Conservation (phyloP, 2,113 vertebrate genomes). For the Oryctolagus cuniculus region mOryCun1.1 NC_091435.1:60212501-60213000, state of each 20-base stretch:
- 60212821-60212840: not conserved
- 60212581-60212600: conserved; percentile 73
- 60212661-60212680: not conserved
- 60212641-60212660: not conserved
- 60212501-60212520: conserved; percentile 85
- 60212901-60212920: not conserved
- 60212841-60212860: not conserved
- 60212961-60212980: not conserved
- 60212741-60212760: not conserved
- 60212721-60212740: not conserved
- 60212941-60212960: not conserved
- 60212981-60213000: not conserved
- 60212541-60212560: conserved; percentile 57
- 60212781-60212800: not conserved
- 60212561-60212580: conserved; percentile 69
- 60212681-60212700: not conserved
- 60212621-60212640: not conserved
- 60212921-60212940: not conserved
- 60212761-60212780: not conserved
- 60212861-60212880: not conserved
- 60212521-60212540: conserved; percentile 77
- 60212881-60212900: not conserved
- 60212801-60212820: not conserved
- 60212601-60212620: not conserved
- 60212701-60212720: not conserved